Base-by-base conservation (phyloP, 2,888 invertebrate genomes). In the Tachina lurida region DNA sequence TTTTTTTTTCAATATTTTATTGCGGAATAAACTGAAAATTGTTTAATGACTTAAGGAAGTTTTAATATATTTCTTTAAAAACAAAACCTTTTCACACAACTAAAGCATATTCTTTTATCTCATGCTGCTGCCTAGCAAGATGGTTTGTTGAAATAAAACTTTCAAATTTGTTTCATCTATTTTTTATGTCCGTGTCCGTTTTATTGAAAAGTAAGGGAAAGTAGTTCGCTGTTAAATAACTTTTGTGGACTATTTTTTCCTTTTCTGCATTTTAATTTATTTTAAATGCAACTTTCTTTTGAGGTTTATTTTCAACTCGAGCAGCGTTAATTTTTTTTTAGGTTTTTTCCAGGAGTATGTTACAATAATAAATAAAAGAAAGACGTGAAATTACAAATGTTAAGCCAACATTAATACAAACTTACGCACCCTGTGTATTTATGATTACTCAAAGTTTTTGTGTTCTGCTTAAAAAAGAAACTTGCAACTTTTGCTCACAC, bases 321-420 rank as follows among this genome's bases (percentile, higher is more conserved):
- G 70, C n/a, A 75, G 70, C 75, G 54, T 73, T 78, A 77, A 78
- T 77, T 80, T 79, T 52, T 15, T 67, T 70, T 80, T 45, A 43
- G 31, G 2, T 56, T 63, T 60, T 15, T 19, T 39, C 49, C 22
- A 60, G 31, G 49, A n/a, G 62, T 56, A 17, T 49, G 49, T 68
- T 68, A 47, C 17, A 62, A 22, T n/a, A 62, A 15, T 12, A n/a
- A 62, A 70, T 7, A 43, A 19, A 12, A 19, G 39, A 39, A 71
- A 62, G 62, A 65, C 47, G 15, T n/a, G 39, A 56, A 67, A 67
- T 76, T 71, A 75, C 63, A 76, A 63, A 63, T 56, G 62, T 49
- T 63, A 70, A 63, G n/a, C 19, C 63, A 76, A 56, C 15, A 19
- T 45, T 41, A 10, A 39, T 15, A 17, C 39, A 67, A 52, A 54